These are phyloP conservation scores for Brachionus paranguensis DNA, from an alignment of 1,140 invertebrate species.

Conservation along the genomic window DNA sequence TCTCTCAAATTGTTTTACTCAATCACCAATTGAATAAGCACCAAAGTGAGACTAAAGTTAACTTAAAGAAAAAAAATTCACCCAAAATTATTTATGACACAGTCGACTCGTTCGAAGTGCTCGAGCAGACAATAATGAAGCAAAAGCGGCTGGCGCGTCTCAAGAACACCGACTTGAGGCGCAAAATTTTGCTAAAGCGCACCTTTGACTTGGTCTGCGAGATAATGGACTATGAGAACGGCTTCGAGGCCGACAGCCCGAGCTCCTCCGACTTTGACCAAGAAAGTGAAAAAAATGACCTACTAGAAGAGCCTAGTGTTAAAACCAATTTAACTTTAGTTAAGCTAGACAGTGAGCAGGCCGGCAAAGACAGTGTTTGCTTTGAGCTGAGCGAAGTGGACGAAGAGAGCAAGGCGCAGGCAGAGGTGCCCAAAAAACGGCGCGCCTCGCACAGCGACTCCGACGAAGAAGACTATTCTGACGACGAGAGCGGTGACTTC, in stretches of 20 bases:
- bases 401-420: neutral
- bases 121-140: constrained; percentile 31
- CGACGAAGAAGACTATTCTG: neutral
- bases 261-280: neutral
- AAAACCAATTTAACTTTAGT: constrained; percentile 25
- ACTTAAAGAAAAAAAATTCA: constrained; percentile 1
- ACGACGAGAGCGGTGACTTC: neutral
- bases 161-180: constrained; percentile 32
- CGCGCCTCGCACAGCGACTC: neutral
- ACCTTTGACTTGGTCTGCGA: constrained; percentile 35
- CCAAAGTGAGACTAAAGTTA: constrained; percentile 1
- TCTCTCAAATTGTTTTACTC: neutral
- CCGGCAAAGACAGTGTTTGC: neutral
- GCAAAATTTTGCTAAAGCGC: constrained; percentile 15
- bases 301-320: neutral
- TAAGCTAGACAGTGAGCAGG: neutral
- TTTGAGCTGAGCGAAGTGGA: neutral
- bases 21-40: neutral
- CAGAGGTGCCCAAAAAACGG: neutral
- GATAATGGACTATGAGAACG: constrained; percentile 36
- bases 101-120: constrained; percentile 36
- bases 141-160: constrained; percentile 5
- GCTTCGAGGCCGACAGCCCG: neutral
- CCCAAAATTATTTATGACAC: constrained; percentile 3
- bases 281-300: neutral